phyloP scores from a whole-genome alignment of 2,113 vertebrate genomes.

The mouse (Mus musculus) region DNA sequence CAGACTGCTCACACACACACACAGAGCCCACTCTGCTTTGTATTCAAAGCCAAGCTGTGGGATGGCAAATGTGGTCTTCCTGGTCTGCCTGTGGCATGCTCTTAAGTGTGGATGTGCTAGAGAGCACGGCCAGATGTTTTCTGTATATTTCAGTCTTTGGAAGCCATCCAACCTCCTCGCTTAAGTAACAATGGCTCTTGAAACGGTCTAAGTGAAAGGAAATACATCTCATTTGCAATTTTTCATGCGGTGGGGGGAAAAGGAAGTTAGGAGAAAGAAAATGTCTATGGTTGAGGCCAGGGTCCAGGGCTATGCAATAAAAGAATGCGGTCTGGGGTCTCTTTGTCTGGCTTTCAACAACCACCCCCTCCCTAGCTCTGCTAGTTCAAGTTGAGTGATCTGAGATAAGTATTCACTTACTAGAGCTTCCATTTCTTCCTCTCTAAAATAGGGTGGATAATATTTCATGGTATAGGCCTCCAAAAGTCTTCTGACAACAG shows the following conservation, averaged over 20 bases:
- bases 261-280: conserved; percentile 37
- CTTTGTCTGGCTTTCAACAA: neutral
- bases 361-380: neutral
- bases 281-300: neutral
- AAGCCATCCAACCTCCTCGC: conserved; percentile 38
- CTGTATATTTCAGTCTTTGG: conserved; percentile 47
- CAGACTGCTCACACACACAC: neutral
- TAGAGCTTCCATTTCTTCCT: neutral
- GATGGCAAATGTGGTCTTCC: neutral
- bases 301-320: neutral
- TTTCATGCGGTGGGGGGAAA: neutral
- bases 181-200: conserved; percentile 67
- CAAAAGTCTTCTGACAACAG: rapidly evolving
- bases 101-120: neutral
- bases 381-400: neutral
- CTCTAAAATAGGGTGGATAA: neutral
- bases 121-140: conserved; percentile 21
- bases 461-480: neutral
- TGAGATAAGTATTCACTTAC: neutral
- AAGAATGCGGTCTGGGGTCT: neutral
- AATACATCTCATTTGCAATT: conserved; percentile 12
- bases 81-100: neutral
- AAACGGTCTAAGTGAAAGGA: conserved; percentile 62
- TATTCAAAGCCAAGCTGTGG: neutral
- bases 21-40: neutral